phyloP scores from a whole-genome alignment of 2,797 vertebrate species.

The Mormyrus hasselquistii region DNA sequence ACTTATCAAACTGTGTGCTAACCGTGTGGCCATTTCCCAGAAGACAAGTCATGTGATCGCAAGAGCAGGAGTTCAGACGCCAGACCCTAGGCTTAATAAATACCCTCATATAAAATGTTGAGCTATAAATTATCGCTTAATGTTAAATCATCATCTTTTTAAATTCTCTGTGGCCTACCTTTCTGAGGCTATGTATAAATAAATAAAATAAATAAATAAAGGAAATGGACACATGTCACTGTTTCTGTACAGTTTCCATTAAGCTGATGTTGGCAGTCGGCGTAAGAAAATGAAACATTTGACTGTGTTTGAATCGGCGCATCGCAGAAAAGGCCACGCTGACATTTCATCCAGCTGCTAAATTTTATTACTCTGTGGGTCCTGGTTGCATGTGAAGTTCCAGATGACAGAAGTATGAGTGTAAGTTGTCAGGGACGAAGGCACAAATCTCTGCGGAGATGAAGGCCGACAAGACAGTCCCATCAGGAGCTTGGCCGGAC shows the following conservation, averaged over 20 bases:
- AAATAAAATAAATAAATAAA: background rate
- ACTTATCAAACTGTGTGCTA: constrained; percentile 6
- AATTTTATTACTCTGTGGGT: constrained; percentile 43
- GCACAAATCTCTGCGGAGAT: constrained; percentile 1
- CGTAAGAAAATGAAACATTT: constrained; percentile 49
- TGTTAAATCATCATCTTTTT: background rate
- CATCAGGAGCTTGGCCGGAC: background rate
- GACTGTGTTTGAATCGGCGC: constrained; percentile 47
- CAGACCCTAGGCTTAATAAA: background rate
- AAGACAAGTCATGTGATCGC: constrained; percentile 1
- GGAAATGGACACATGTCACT: background rate
- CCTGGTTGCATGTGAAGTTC: constrained; percentile 19
- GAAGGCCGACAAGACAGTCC: background rate
- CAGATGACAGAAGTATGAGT: constrained; percentile 36
- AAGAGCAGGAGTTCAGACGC: background rate
- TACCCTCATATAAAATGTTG: background rate
- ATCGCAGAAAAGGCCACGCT: constrained; percentile 58
- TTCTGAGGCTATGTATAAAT: background rate
- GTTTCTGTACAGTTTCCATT: constrained; percentile 25
- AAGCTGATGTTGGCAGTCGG: constrained; percentile 5
- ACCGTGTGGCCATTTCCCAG: background rate
- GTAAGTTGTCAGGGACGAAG: constrained; percentile 26
- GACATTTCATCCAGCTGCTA: constrained; percentile 63
- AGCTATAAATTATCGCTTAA: background rate
- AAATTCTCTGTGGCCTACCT: background rate